Conservation (phyloP, 2,888 invertebrate species). For the Helobdella robusta region DNA sequence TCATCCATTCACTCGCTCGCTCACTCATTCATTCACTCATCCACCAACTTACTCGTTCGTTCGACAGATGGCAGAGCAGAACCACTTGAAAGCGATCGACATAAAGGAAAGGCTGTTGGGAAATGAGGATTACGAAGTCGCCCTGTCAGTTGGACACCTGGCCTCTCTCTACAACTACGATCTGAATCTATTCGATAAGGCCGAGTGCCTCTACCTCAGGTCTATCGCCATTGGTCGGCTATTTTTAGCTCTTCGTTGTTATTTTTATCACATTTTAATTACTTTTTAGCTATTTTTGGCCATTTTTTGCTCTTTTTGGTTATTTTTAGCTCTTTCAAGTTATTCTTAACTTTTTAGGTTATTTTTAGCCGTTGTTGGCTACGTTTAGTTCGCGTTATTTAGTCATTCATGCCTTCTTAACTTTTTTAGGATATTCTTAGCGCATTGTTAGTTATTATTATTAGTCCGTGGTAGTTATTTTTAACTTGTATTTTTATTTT, state of each 20-base stretch:
- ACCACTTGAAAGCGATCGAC: slow-evolving; percentile 83
- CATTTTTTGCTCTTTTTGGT: background rate
- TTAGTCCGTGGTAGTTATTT: no score
- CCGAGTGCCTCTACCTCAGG: slow-evolving; percentile 73
- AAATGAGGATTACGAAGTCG: slow-evolving; percentile 77
- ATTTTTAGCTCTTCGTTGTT: slow-evolving; percentile 2
- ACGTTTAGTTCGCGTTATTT: no score
- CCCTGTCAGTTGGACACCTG: slow-evolving; percentile 80
- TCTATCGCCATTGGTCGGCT: slow-evolving; percentile 80
- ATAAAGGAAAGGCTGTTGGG: slow-evolving; percentile 81
- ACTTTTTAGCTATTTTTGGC: background rate
- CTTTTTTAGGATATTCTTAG: no score
- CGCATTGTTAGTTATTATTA: no score
- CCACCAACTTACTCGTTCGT: no score
- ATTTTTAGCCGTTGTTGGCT: no score
- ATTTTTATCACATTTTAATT: background rate
- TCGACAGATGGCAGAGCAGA: slow-evolving; percentile 66
- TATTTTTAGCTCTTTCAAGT: no score
- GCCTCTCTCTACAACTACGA: slow-evolving; percentile 91
- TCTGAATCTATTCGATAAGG: slow-evolving; percentile 74
- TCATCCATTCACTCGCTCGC: no score
- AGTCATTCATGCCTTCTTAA: no score
- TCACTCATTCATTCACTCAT: no score
- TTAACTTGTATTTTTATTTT: no score
- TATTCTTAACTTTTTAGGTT: no score